Evolutionary conservation across 2,113 vertebrate genomes (phyloP).

Genomic region (pig (Sus scrofa)): DNA sequence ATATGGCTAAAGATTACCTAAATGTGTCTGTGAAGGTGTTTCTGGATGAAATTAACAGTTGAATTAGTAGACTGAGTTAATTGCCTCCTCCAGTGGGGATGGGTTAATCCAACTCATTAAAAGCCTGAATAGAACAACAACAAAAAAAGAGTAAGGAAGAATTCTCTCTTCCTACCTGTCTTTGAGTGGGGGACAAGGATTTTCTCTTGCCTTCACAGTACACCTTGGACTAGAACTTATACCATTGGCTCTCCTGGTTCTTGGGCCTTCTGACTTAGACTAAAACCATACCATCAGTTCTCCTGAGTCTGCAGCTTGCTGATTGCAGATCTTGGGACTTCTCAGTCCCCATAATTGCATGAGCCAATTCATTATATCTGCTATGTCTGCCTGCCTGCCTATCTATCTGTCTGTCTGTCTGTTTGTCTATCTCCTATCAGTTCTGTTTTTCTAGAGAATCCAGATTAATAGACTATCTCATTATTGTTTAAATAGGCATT

Average conservation of each 20-base stretch:
- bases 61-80: not conserved
- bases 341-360: not conserved
- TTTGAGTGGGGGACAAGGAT: not conserved
- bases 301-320: not conserved
- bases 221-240: not conserved
- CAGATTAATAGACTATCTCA: not conserved
- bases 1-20: not conserved
- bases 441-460: not conserved
- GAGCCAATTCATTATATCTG: not conserved
- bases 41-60: not conserved
- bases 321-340: not conserved
- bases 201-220: not conserved
- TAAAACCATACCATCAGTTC: not conserved
- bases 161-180: not conserved
- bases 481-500: not conserved
- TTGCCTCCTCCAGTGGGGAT: not conserved
- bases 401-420: not conserved
- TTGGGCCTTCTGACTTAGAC: not conserved
- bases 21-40: conserved; percentile 10
- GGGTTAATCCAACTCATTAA: not conserved
- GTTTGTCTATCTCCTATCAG: not conserved
- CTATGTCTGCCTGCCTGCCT: not conserved
- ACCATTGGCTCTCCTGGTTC: not conserved
- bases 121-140: not conserved
- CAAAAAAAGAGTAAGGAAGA: not conserved